Base-by-base conservation (phyloP, 2,113 vertebrate species). In the Caranx melampygus region DNA sequence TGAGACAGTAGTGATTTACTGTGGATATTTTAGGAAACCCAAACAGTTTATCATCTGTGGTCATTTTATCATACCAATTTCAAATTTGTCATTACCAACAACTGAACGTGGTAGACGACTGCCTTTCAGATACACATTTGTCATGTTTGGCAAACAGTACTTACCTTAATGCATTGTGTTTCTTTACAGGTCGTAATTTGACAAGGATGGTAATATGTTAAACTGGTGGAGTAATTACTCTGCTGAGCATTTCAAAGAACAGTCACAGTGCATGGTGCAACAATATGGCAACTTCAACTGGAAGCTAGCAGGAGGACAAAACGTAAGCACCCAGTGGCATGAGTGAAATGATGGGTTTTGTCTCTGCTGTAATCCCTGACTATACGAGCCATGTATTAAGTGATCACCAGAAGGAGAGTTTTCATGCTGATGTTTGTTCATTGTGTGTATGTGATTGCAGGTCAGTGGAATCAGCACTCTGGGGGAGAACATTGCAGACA, bases 141-240 rank as follows among this genome's bases (percentile, higher is more conserved):
- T 31, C 37, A 37, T 58, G n/a, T 65, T 62, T 52, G 4, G 12
- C 52, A 86, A 87, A 68, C 31, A 47, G 40, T 45, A 42, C 16
- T 66, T 78, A 8, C 44, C 21, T 33, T 21, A 37, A 16, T 72
- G 11, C 10, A 21, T 68, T 45, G 1, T 78, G 71, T 91, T 20
- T 47, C 68, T 33, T n/a, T 60, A n/a, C 91, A 99, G 98, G 98
- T 4, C 94, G 97, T 40, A 99, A 99, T 91, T 97, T 34, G 98
- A 99, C 92, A 96, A 97, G 84, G 94, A 98, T 0, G 97, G 98
- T 20, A 99, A 99, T 78, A 97, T 99, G 97, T 87, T 96, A 59
- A 97, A 99, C 85, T 99, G 98, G 98, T 99, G 98, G 97, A 99
- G 97, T 83, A 97, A 98, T 88, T 98, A 95, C 93, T 99, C 97